phyloP scores from a whole-genome alignment of 2,797 vertebrate genomes.

The Gymnopithys bicolor region DNA sequence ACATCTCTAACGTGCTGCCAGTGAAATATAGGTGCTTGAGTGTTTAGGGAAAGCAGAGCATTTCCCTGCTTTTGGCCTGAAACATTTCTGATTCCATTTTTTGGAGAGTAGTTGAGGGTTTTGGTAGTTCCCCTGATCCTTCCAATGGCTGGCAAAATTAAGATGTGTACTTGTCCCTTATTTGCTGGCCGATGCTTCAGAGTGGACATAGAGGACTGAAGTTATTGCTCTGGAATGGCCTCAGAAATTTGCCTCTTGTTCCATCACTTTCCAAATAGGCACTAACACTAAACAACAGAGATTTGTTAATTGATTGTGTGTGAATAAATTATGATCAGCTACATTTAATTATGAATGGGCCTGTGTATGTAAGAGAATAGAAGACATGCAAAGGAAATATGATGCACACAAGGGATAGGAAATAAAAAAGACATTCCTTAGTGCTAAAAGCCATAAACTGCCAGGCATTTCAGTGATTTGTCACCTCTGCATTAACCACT shows the following conservation, averaged over 20 bases:
- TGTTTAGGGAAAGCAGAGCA: neutral
- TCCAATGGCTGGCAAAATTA: neutral
- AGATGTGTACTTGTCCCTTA: neutral
- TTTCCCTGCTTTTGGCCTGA: neutral
- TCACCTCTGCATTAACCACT: conserved; percentile 53
- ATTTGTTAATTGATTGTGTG: neutral
- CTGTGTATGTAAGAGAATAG: neutral
- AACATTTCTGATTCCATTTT: neutral
- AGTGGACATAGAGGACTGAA: neutral
- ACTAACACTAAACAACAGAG: neutral
- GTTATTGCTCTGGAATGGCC: neutral
- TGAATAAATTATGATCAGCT: conserved; percentile 44
- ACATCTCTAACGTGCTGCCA: neutral
- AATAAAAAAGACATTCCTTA: conserved; percentile 41
- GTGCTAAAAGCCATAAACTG: conserved; percentile 49
- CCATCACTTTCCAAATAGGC: neutral
- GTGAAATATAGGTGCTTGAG: neutral
- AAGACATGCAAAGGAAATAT: conserved; percentile 29
- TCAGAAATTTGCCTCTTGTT: neutral
- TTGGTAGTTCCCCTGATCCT: neutral
- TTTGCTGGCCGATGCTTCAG: neutral
- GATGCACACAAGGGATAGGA: neutral
- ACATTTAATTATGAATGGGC: conserved; percentile 55
- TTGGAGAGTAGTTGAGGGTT: neutral
- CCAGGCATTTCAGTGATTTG: conserved; percentile 55